phyloP scores from a whole-genome alignment of 2,797 vertebrate species.

The Hirundo rustica region DNA sequence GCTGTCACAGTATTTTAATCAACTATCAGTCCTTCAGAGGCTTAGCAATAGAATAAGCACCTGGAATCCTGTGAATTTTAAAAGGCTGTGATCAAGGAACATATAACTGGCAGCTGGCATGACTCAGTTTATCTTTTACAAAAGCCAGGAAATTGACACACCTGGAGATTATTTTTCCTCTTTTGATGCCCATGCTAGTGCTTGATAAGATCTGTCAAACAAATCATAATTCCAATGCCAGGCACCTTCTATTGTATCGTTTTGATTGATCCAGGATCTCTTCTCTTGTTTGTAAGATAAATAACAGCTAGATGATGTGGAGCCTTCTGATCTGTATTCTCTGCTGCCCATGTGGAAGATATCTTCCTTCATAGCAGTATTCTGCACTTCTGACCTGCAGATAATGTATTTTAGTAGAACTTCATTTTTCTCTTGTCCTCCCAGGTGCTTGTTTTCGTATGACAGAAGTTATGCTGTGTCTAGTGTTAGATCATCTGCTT shows the following conservation, averaged over 20 bases:
- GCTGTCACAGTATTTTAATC: neutral
- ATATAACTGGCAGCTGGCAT: neutral
- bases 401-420: neutral
- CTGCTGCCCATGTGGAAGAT: neutral
- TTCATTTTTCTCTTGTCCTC: neutral
- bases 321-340: neutral
- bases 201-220: neutral
- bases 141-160: neutral
- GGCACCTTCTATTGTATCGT: neutral
- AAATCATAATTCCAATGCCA: neutral
- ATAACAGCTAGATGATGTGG: neutral
- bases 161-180: neutral
- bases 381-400: neutral
- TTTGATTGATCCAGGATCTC: neutral
- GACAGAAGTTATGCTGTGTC: neutral
- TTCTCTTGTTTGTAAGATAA: neutral
- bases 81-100: neutral
- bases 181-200: neutral
- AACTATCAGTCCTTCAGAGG: neutral
- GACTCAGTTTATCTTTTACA: neutral
- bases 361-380: neutral
- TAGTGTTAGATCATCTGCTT: neutral
- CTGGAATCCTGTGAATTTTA: neutral
- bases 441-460: neutral
- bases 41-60: neutral